Evolutionary conservation across 2,797 vertebrate species (phyloP).

Genomic region (Pempheris klunzingeri): DNA sequence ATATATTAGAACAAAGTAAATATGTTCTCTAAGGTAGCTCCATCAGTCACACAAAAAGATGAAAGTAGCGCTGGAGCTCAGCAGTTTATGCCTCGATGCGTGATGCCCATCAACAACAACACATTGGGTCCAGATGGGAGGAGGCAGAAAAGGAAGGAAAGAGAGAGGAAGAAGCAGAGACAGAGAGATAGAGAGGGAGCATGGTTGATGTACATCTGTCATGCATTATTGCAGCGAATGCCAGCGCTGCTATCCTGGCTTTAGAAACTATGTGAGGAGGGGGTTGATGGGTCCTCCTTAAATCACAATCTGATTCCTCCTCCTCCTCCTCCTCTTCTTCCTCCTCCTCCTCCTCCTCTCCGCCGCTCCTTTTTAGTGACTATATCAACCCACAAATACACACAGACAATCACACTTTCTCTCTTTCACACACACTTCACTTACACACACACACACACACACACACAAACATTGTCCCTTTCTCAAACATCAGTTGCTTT

Average conservation of each 20-base stretch:
- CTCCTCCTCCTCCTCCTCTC: conserved; percentile 46
- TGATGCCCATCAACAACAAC: conserved; percentile 76
- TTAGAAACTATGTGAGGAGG: conserved; percentile 80
- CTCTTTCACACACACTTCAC: neutral
- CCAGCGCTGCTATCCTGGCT: conserved; percentile 82
- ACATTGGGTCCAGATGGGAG: conserved; percentile 84
- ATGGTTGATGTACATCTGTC: conserved; percentile 87
- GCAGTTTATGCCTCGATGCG: conserved; percentile 37
- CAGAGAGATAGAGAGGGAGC: conserved; percentile 53
- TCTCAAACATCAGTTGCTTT: conserved; percentile 31
- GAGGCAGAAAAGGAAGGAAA: conserved; percentile 41
- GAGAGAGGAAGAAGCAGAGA: conserved; percentile 8
- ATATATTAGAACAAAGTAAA: neutral
- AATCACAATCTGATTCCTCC: conserved; percentile 70
- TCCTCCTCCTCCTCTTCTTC: conserved; percentile 51
- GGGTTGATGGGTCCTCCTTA: conserved; percentile 72
- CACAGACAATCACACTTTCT: conserved; percentile 12
- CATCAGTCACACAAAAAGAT: neutral
- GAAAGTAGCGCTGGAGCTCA: too few relatives aligned
- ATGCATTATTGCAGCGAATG: conserved; percentile 86
- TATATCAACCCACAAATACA: conserved; percentile 44
- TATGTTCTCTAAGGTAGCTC: neutral
- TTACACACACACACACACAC: conserved; percentile 12
- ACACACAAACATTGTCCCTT: conserved; percentile 15
- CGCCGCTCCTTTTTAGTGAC: conserved; percentile 59